Base-by-base conservation (phyloP, 2,888 invertebrate genomes). In the Rhagium mordax region DNA sequence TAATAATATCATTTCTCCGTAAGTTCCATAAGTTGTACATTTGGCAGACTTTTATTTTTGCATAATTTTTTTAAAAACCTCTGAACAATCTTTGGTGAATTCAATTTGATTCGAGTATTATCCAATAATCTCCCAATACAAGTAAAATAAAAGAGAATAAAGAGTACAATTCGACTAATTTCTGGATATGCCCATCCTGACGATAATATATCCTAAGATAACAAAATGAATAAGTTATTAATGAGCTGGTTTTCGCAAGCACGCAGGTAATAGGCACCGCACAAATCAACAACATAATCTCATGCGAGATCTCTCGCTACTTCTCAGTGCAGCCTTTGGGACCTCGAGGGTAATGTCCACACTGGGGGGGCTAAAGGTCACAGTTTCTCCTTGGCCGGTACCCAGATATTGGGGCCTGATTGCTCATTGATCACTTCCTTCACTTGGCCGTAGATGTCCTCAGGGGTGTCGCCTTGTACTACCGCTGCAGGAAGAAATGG, bases 381-480 rank as follows among this genome's bases (percentile, higher is more conserved):
- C 92, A 96, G 95, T 89, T 95, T 95, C 89, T 98, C 98, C 87
- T 98, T 97, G 78, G 97, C 95, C 82, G 98, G 97, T 84, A 98
- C 96, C 99, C 99, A 99, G 89, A 98, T 98, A 84, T 92, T 93
- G 86, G 98, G 97, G 79, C 98, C 98, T 82, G 97, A 96, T 90
- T 99, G 98, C 85, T 96, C 96, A 84, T 93, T 92, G 87, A 99
- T 98, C 83, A 98, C 96, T 86, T 96, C 95, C 89, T 98, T 98
- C 81, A 97, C 96, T 89, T 95, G 95, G 81, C 93, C 92, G 90
- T 99, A 98, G 85, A 99, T 96, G 89, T 99, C 99, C 88, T 98
- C 98, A 48, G 98, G 97, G 68, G 98, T 98, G 88, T 99, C 98
- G 76, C 98, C 98, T 88, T 96, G 96, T 79, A 98, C 96, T 82